Evolutionary conservation across 1,140 invertebrate genomes (phyloP), one percentile per base, ranked within the genome.

Genomic region (Halictus rubicundus): DNA sequence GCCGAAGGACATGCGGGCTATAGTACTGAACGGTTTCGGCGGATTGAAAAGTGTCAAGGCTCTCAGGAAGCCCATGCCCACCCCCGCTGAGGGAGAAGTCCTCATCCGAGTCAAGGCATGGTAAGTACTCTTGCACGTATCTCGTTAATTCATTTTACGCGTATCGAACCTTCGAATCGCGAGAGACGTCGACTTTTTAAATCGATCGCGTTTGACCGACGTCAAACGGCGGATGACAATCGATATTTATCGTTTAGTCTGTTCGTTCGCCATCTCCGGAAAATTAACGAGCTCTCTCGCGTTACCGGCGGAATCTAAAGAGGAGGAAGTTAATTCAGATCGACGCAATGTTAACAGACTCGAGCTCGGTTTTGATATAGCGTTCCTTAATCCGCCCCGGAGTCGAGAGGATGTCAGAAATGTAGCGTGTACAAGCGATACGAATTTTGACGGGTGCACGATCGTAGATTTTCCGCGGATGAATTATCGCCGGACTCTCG

Each of bases 41-140:
- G 96, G 97, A 39, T 94, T 97, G 66, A 97, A 97, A 91, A 95
- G 96, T 91, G 95, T 98, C 87, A 97, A 97, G 93, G 95, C 96
- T 68, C 94, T 95, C 85, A 96, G 95, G 91, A 97, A 96, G 90
- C 96, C 96, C 19, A 96, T 97, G 90, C 96, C 96, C 10, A 94
- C 94, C 39, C 91, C 95, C 23, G 94, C 90, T 75, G 96, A 97
- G 88, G 96, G 96, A 65, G 97, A 98, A 91, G 96, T 98, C 73
- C 94, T 97, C 27, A 96, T 98, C 87, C 94, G 96, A 81, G 96
- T 97, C 59, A 97, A 96, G 92, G 96, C 96, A 88, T 97, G 97
- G 97, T 98, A 90, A 96, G 96, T 95, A 57, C 12, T 37, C 61
- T n/a, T 14, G 14, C 4, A 32, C 32, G 2, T 32, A 32, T 32